Conservation (phyloP, 2,888 invertebrate genomes). For the Mellilla xanthometata region DNA sequence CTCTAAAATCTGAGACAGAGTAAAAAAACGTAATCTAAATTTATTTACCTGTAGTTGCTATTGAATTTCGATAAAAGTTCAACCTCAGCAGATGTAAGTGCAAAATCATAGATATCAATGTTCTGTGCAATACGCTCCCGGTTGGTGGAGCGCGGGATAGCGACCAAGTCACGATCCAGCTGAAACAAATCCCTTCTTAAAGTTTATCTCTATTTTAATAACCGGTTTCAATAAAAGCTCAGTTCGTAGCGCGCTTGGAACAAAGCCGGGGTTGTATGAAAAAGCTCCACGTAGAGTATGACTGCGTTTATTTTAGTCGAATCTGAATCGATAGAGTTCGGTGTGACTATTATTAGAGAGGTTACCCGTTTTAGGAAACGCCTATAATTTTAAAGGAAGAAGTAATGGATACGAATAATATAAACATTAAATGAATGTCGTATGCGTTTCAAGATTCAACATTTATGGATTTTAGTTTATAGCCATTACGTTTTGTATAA, state of each 20-base stretch:
- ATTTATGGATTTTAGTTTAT: no score
- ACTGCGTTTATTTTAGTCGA: conserved; percentile 12
- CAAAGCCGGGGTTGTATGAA: conserved; percentile 1
- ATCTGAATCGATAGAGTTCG: conserved; percentile 7
- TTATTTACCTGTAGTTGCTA: conserved; percentile 46
- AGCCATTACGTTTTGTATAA: no score
- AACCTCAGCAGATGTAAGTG: conserved; percentile 75
- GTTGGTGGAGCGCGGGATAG: conserved; percentile 84
- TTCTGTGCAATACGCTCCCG: conserved; percentile 79
- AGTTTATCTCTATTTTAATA: conserved; percentile 21
- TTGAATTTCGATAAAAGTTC: conserved; percentile 76
- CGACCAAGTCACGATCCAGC: conserved; percentile 80
- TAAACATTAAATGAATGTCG: no score
- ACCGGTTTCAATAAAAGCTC: conserved; percentile 21
- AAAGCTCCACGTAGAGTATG: background rate
- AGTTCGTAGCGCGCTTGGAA: conserved; percentile 11
- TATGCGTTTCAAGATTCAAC: no score
- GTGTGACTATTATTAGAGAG: conserved; percentile 6
- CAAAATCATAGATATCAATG: conserved; percentile 82
- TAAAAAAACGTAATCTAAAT: no score
- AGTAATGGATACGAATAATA: no score
- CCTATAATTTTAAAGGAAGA: no score
- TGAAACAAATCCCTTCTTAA: conserved; percentile 41
- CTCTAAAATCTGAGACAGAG: no score
- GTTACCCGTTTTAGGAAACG: no score